Percentiles rank a stretch among this genome's conserved stretches.
phyloP scores from a whole-genome alignment of 2,888 invertebrate species.

The Nudaria mundana region DNA sequence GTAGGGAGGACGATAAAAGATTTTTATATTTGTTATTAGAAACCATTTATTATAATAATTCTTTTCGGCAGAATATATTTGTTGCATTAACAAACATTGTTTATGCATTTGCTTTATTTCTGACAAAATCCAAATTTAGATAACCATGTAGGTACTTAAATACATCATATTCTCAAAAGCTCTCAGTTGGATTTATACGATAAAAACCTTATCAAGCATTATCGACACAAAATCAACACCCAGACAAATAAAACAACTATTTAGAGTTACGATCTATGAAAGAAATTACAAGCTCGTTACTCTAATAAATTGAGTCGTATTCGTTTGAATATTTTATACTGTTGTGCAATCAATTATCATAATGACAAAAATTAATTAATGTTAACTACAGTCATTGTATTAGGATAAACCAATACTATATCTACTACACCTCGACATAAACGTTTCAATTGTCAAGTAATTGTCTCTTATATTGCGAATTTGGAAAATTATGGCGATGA shows the following conservation, averaged over 20 bases:
- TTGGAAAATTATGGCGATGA: slow-evolving; percentile 13
- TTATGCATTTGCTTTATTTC: too few relatives aligned
- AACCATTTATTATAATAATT: too few relatives aligned
- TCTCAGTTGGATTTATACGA: too few relatives aligned
- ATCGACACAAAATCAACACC: too few relatives aligned
- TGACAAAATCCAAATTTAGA: too few relatives aligned
- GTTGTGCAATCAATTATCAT: slow-evolving; percentile 24
- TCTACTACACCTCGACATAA: not conserved
- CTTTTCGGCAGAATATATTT: too few relatives aligned
- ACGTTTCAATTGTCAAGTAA: not conserved
- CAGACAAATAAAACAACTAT: too few relatives aligned
- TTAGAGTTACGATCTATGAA: not conserved
- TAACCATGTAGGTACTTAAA: too few relatives aligned
- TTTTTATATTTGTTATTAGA: too few relatives aligned
- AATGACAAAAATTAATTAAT: slow-evolving; percentile 16
- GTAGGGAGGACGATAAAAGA: not conserved
- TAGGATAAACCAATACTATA: slow-evolving; percentile 3
- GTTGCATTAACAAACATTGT: too few relatives aligned
- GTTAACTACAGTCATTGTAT: not conserved
- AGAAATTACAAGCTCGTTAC: slow-evolving; percentile 1
- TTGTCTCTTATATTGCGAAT: not conserved
- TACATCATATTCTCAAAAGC: too few relatives aligned
- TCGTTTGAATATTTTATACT: slow-evolving; percentile 20
- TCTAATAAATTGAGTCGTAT: slow-evolving; percentile 3
- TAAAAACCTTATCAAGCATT: too few relatives aligned